Evolutionary conservation across 2,113 vertebrate species (phyloP).

Genomic region (Oreamnos americanus): DNA sequence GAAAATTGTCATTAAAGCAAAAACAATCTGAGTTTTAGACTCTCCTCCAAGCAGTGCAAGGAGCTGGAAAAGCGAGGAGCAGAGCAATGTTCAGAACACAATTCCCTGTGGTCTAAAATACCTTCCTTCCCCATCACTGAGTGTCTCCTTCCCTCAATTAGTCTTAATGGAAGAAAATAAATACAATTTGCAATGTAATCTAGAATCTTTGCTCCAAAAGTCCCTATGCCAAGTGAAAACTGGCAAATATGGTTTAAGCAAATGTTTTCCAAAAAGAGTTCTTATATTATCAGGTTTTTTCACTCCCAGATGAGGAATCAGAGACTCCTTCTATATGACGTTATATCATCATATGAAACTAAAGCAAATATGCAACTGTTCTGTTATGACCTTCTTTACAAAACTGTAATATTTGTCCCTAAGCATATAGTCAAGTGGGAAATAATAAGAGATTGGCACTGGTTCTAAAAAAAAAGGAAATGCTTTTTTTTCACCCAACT

Average conservation of each 20-base stretch:
- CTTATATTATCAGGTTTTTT: background rate
- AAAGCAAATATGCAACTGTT: background rate
- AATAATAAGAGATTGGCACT: background rate
- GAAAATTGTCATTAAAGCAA: slow-evolving; percentile 51
- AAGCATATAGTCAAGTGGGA: background rate
- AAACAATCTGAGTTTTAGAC: slow-evolving; percentile 35
- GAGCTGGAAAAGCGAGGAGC: background rate
- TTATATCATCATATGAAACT: background rate
- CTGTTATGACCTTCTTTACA: background rate
- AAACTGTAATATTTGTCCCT: background rate
- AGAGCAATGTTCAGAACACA: slow-evolving; percentile 7
- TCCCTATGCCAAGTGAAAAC: slow-evolving; percentile 21
- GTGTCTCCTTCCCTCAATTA: background rate
- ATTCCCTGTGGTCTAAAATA: background rate
- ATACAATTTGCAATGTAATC: slow-evolving; percentile 56
- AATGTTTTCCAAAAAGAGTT: slow-evolving; percentile 34
- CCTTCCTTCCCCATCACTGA: background rate
- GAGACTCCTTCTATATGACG: background rate
- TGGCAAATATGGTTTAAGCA: slow-evolving; percentile 27
- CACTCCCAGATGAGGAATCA: background rate
- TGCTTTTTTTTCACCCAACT: background rate
- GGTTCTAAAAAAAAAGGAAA: background rate
- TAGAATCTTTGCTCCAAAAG: slow-evolving; percentile 43
- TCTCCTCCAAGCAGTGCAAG: background rate
- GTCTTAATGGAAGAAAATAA: slow-evolving; percentile 60